These are phyloP conservation scores for Fundulus diaphanus DNA, from an alignment of 2,797 vertebrate species.

Conservation along the genomic window DNA sequence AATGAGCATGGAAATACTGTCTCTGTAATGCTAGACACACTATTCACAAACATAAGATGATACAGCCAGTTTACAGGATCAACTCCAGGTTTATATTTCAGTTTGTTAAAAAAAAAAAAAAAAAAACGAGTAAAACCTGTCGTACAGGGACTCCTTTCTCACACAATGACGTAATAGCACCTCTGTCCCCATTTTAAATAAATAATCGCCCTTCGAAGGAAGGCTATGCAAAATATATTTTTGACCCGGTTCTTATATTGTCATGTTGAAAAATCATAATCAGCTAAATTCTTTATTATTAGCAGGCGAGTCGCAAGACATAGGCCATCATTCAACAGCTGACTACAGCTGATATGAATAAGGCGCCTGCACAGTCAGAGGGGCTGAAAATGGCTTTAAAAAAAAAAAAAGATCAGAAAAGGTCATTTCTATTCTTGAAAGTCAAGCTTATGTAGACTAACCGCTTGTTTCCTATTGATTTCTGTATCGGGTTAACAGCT, in stretches of 20 bases:
- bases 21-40: neutral
- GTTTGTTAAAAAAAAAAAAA: no score
- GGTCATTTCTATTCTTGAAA: conserved; percentile 35
- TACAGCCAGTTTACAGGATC: neutral
- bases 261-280: neutral
- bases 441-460: conserved; percentile 31
- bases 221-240: neutral
- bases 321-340: conserved; percentile 19
- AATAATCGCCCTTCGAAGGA: neutral
- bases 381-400: conserved; percentile 6
- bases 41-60: neutral
- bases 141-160: neutral
- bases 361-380: conserved; percentile 22
- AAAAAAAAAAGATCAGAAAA: conserved; percentile 46
- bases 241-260: neutral
- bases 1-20: neutral
- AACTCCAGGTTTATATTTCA: neutral
- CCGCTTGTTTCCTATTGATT: conserved; percentile 51
- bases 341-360: conserved; percentile 29
- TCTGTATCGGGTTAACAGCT: conserved; percentile 43
- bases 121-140: neutral
- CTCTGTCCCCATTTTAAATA: neutral
- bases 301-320: neutral
- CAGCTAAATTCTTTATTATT: neutral
- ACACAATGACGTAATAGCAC: neutral